Conservation (phyloP, 2,113 vertebrate genomes). For the Oxyruncus cristatus region DNA sequence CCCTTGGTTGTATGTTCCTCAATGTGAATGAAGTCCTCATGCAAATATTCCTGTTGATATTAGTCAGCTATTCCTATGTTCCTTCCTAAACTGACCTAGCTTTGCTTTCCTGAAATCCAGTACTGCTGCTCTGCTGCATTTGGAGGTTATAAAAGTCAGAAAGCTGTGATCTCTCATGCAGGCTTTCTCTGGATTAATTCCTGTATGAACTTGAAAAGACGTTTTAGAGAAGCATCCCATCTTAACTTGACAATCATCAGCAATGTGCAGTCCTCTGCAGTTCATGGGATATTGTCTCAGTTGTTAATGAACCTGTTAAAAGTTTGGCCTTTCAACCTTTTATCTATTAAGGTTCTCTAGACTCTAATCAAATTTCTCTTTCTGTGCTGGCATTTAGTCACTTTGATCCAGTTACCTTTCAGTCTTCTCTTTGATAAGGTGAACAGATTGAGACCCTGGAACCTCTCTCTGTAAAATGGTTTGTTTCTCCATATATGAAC, state of each 20-base stretch:
- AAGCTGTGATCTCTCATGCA: neutral
- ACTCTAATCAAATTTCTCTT: neutral
- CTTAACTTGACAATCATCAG: neutral
- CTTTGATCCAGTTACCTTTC: conserved; percentile 7
- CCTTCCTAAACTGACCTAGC: neutral
- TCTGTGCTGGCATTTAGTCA: neutral
- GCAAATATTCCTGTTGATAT: neutral
- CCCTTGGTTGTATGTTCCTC: neutral
- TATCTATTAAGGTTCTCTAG: neutral
- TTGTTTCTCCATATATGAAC: neutral
- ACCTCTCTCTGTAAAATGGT: neutral
- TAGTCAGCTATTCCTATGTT: neutral
- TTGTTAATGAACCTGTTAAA: conserved; percentile 43
- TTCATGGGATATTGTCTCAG: neutral
- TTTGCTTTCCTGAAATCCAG: conserved; percentile 7
- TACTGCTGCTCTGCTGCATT: neutral
- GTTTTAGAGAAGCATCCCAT: neutral
- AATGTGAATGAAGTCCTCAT: neutral
- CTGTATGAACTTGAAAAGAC: conserved; percentile 17
- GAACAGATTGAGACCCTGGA: neutral
- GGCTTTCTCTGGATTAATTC: conserved; percentile 42
- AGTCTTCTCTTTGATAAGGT: neutral
- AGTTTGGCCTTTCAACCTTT: neutral
- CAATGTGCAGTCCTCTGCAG: neutral
- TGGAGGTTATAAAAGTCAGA: neutral